These are phyloP conservation scores for Corythornis vintsioides DNA, from an alignment of 2,113 vertebrate species.

Conservation along the genomic window DNA sequence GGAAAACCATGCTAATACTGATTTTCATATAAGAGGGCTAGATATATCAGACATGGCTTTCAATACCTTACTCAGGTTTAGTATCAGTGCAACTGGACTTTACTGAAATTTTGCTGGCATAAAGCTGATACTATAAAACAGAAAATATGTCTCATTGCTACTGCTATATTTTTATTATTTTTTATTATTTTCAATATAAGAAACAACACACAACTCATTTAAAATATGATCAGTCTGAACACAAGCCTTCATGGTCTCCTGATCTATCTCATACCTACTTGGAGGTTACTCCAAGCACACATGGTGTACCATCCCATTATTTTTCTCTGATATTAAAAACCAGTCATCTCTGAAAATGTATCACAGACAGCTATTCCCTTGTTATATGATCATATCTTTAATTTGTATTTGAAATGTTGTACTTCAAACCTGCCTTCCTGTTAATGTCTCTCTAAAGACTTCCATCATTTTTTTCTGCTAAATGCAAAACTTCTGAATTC, in stretches of 20 bases:
- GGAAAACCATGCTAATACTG: constrained; percentile 42
- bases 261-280: not conserved
- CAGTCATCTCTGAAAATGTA: not conserved
- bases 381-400: not conserved
- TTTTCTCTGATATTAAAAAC: not conserved
- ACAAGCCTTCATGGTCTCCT: not conserved
- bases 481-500: not conserved
- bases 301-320: not conserved
- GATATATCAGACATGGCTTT: constrained; percentile 1
- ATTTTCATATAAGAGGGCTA: constrained; percentile 3
- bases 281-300: not conserved
- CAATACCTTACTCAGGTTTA: constrained; percentile 11
- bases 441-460: not conserved
- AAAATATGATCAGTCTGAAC: not conserved
- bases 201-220: fast-evolving
- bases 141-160: not conserved
- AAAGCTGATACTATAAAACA: not conserved
- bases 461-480: not conserved
- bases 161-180: not conserved
- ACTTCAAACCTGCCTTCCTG: not conserved
- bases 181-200: not conserved
- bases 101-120: not conserved
- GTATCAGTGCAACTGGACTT: not conserved
- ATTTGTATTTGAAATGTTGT: not conserved
- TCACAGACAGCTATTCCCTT: not conserved